Evolutionary conservation across 2,113 vertebrate species (phyloP).

Genomic region (Podocnemis expansa): DNA sequence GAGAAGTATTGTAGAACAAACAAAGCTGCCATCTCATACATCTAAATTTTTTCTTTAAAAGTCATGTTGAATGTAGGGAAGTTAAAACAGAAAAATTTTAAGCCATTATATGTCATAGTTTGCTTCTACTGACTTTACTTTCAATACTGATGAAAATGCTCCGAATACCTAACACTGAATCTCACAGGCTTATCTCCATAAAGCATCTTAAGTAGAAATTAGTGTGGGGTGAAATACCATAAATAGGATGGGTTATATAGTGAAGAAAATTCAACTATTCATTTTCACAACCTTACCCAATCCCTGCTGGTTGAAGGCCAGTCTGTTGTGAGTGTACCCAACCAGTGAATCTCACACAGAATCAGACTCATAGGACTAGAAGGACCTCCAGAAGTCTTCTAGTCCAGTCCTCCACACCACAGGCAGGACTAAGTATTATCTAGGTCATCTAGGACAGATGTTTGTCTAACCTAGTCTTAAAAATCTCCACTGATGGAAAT

Average conservation of each 20-base stretch:
- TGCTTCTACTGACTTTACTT: neutral
- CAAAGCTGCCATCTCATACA: neutral
- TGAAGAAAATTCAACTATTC: neutral
- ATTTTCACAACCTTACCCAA: neutral
- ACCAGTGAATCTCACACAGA: neutral
- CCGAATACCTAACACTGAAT: neutral
- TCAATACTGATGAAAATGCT: neutral
- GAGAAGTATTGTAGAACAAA: neutral
- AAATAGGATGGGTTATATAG: neutral
- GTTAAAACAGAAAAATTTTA: neutral
- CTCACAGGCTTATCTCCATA: neutral
- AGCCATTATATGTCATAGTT: neutral
- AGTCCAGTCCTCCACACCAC: no score
- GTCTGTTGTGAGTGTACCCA: accelerated
- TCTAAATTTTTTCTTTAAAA: neutral
- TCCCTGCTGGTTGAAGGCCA: neutral
- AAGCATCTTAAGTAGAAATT: neutral
- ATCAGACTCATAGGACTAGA: no score
- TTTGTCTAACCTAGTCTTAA: no score
- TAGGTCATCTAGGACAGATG: no score
- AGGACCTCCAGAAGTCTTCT: no score
- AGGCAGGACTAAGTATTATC: no score
- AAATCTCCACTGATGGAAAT: no score
- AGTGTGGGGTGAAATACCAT: neutral
- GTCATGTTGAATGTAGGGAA: neutral